A percentile compares a stretch with the other conserved stretches of the same genome.
These are phyloP conservation scores for Luffia ferchaultella DNA, from an alignment of 2,888 invertebrate species.

Conservation along the genomic window DNA sequence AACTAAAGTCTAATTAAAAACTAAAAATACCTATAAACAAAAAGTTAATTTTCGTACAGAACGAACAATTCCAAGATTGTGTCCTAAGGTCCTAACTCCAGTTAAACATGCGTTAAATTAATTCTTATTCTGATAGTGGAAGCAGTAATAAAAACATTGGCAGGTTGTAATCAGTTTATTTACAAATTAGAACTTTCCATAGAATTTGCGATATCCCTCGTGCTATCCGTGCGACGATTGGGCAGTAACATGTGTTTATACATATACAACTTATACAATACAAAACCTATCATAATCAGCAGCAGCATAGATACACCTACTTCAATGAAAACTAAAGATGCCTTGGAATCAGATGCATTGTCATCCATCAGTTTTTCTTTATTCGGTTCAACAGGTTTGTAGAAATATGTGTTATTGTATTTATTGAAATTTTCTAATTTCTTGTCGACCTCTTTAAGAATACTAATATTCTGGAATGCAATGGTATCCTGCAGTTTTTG, in stretches of 20 bases:
- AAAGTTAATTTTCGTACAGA: too few species aligned
- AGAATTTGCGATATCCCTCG: conserved; percentile 16
- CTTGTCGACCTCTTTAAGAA: background rate
- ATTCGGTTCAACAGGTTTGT: background rate
- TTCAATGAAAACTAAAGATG: conserved; percentile 20
- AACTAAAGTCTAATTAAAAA: too few species aligned
- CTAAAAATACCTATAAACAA: too few species aligned
- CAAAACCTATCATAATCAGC: conserved; percentile 14
- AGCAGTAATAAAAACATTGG: too few species aligned
- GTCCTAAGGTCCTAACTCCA: too few species aligned
- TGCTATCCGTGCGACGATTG: conserved; percentile 13
- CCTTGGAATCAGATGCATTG: background rate
- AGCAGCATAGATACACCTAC: conserved; percentile 20
- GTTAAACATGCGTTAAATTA: too few species aligned
- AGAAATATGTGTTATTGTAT: background rate
- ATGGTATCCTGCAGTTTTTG: background rate
- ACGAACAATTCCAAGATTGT: too few species aligned
- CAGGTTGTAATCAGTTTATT: too few species aligned
- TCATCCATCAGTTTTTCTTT: background rate
- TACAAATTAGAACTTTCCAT: conserved; percentile 19
- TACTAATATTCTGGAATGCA: background rate
- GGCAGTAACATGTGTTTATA: conserved; percentile 15
- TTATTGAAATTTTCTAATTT: background rate
- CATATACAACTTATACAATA: conserved; percentile 19
- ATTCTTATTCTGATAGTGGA: too few species aligned